Conservation (phyloP, 2,797 vertebrate species). For the Setipinna tenuifilis region DNA sequence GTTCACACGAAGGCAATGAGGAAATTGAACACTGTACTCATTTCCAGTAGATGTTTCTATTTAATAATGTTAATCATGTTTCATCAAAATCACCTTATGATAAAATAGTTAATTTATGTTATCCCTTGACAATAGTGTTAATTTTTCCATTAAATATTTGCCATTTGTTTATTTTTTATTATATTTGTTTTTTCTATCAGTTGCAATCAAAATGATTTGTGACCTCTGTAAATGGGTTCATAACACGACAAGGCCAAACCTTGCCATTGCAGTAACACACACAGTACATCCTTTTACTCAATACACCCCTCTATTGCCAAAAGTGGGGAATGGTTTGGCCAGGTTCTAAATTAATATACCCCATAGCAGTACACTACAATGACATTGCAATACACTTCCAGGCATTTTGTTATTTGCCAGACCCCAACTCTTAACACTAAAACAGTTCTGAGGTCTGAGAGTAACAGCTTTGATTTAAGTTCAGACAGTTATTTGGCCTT, state of each 20-base stretch:
- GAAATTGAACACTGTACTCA: too few species aligned
- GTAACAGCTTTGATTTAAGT: not conserved
- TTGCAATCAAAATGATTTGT: not conserved
- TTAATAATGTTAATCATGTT: too few species aligned
- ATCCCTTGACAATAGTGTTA: too few species aligned
- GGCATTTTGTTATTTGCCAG: not conserved
- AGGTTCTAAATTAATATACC: not conserved
- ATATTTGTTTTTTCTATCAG: too few species aligned
- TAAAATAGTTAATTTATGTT: too few species aligned
- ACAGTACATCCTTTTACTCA: not conserved
- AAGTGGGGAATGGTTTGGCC: not conserved
- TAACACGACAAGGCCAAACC: not conserved
- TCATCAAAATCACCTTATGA: too few species aligned
- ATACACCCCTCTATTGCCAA: constrained; percentile 38
- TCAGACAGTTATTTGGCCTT: not conserved
- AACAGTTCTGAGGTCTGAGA: not conserved
- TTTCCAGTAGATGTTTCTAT: too few species aligned
- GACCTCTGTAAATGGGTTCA: not conserved
- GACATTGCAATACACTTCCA: not conserved
- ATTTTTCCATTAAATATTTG: too few species aligned
- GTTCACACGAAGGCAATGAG: too few species aligned
- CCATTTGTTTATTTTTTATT: too few species aligned
- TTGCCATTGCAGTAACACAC: not conserved
- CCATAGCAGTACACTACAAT: not conserved
- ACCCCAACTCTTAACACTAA: not conserved